phyloP scores from a whole-genome alignment of 2,888 invertebrate genomes.

The Antheraea yamamai region DNA sequence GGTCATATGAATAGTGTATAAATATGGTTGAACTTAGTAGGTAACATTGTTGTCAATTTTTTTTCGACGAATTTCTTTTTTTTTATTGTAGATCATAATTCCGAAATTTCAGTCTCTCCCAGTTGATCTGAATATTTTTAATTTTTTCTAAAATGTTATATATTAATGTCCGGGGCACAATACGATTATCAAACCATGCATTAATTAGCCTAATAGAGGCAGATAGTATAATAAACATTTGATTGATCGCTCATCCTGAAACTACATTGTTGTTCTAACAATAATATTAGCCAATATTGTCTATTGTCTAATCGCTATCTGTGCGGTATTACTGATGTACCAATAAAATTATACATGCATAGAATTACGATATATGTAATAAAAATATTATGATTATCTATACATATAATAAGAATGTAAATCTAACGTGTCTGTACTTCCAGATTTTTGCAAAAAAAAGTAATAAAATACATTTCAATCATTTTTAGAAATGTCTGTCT shows the following conservation, averaged over 20 bases:
- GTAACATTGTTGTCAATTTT: too few species aligned
- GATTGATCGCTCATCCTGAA: background rate
- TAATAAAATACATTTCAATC: too few species aligned
- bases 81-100: too few species aligned
- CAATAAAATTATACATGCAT: background rate
- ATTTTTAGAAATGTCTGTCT: too few species aligned
- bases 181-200: background rate
- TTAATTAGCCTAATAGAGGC: slow-evolving; percentile 2
- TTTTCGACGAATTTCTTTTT: too few species aligned
- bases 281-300: background rate
- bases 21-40: too few species aligned
- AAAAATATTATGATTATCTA: too few species aligned
- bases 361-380: background rate
- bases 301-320: background rate
- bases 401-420: too few species aligned
- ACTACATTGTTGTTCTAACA: background rate
- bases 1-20: too few species aligned
- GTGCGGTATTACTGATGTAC: background rate
- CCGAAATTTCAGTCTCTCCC: too few species aligned
- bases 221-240: background rate
- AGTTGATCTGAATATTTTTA: background rate
- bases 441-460: too few species aligned
- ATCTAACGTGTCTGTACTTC: too few species aligned
- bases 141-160: background rate
- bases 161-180: background rate